Evolutionary conservation across 2,888 invertebrate genomes (phyloP).

Genomic region (Tipula unca): DNA sequence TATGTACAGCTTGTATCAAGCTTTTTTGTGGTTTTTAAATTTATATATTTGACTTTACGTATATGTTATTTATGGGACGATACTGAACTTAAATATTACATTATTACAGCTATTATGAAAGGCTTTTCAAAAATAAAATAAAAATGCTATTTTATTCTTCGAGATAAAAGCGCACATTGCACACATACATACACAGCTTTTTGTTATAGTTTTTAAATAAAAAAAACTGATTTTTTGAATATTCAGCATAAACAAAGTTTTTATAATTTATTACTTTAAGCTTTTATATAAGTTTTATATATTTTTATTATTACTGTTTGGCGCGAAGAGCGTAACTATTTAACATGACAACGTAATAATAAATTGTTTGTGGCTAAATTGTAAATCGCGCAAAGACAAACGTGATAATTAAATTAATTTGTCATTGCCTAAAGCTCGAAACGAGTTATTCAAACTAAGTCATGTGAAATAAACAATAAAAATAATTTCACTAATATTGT

Average conservation of each 20-base stretch:
- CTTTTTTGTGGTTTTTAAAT: neutral
- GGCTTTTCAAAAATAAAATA: neutral
- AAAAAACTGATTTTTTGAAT: neutral
- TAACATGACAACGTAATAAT: neutral
- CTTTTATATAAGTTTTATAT: neutral
- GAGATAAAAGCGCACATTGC: neutral
- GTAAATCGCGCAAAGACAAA: no score
- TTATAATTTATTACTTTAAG: neutral
- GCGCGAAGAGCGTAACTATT: neutral
- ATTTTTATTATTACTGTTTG: neutral
- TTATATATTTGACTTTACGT: neutral
- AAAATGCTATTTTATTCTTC: neutral
- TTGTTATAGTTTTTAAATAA: neutral
- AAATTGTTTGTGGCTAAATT: neutral
- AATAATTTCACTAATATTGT: no score
- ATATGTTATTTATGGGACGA: neutral
- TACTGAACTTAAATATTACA: neutral
- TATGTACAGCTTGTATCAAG: neutral
- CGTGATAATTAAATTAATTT: neutral
- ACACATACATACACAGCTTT: neutral
- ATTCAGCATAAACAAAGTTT: neutral
- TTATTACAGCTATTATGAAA: neutral
- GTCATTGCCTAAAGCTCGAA: no score
- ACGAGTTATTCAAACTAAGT: no score
- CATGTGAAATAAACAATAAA: no score